These are phyloP conservation scores for Ommatoiulus sabulosus DNA, from an alignment of 2,888 invertebrate genomes.

Conservation along the genomic window DNA sequence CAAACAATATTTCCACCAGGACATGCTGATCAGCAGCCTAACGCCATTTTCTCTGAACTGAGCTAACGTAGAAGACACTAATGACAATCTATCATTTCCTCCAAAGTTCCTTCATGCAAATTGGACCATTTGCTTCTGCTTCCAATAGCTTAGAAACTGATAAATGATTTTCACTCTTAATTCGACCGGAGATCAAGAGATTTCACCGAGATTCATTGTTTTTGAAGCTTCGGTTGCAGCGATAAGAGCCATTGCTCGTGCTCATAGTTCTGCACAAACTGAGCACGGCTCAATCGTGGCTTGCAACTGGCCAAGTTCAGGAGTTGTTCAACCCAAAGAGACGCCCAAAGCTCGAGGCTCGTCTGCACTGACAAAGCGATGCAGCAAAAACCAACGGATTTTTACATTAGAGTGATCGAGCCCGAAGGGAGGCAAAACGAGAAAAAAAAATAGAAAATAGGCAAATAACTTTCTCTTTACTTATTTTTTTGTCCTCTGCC, in stretches of 20 bases:
- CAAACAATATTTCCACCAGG: no score
- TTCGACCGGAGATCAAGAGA: no score
- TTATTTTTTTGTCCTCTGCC: not conserved
- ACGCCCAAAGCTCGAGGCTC: not conserved
- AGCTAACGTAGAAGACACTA: no score
- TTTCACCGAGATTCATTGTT: no score
- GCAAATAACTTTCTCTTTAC: not conserved
- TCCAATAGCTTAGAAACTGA: no score
- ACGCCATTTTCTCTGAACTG: no score
- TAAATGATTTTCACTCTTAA: no score
- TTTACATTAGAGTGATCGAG: slow-evolving; percentile 12
- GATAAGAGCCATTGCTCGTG: not conserved
- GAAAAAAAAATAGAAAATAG: slow-evolving; percentile 12
- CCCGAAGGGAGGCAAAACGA: slow-evolving; percentile 21
- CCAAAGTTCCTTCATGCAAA: no score
- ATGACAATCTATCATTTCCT: no score
- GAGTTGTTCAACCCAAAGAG: not conserved
- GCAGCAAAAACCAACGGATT: not conserved
- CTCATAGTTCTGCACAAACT: not conserved
- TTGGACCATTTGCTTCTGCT: no score
- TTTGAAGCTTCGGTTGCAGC: not conserved
- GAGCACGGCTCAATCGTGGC: not conserved
- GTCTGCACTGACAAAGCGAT: not conserved
- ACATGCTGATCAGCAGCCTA: no score
- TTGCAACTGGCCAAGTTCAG: not conserved